Evolutionary conservation across 2,888 invertebrate species (phyloP), one percentile per base, ranked within the genome.

Genomic region (Drosophila algonquin): DNA sequence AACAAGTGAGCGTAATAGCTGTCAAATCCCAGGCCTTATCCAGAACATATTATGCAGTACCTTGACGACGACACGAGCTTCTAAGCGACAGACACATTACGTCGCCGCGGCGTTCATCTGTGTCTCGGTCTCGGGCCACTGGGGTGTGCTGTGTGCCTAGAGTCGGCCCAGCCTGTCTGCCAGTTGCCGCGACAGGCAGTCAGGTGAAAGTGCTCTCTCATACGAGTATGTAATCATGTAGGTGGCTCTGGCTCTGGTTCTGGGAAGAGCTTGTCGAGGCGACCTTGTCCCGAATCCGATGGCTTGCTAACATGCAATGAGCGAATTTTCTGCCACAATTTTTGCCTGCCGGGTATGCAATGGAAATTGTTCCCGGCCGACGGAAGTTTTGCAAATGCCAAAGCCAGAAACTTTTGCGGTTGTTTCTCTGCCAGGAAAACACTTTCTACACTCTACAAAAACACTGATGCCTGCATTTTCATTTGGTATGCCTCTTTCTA

Each of bases 261-360:
- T 47, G 21, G 50, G 24, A 24, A 24, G 3, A 24, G 24, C 5
- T 50, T 55, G 30, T 68, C 18, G 18, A 18, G 48, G 44, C 55
- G 68, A 67, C 67, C 67, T 67, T 67, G 70, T 8, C 24, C 69
- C 50, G 14, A 45, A 40, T 58, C 58, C 71, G 74, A 74, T 72
- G 57, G 24, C 65, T 58, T 48, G 18, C 54, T 58, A 46, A 57
- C 74, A 65, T 78, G 85, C 79, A 78, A 71, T 55, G 60, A 56
- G 56, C 46, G 14, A 61, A 69, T 52, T 65, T 73, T 64, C 83
- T 40, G 40, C 40, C 40, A 40, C 40, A 40, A n/a, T 40, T 40
- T 40, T 6, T 2, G 88, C 86, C 86, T 76, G 45, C 55, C 61
- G 51, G 51, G 47, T 79, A 85, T 87, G 88, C 88, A 81, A 61